phyloP scores from a whole-genome alignment of 2,113 vertebrate species.

The Callipepla squamata region DNA sequence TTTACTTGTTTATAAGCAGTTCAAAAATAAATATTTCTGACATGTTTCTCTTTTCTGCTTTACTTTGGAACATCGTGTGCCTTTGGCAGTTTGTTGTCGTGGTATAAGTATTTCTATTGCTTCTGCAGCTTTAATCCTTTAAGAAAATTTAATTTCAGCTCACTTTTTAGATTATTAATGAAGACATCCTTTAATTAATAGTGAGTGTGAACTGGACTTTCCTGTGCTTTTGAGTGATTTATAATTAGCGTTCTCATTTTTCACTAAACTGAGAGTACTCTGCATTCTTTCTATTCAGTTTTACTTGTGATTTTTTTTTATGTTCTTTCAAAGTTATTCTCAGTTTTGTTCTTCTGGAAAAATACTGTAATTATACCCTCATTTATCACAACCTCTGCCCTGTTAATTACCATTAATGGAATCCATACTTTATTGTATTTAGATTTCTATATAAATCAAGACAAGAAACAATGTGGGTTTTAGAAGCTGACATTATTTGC shows the following conservation, averaged over 20 bases:
- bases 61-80: constrained; percentile 50
- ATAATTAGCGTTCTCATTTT: constrained; percentile 7
- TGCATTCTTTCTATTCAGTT: constrained; percentile 13
- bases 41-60: constrained; percentile 31
- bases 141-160: constrained; percentile 54
- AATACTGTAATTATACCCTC: constrained; percentile 55
- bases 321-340: constrained; percentile 45
- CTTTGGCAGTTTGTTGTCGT: constrained; percentile 59
- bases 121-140: constrained; percentile 25
- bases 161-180: constrained; percentile 20
- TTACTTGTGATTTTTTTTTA: background rate
- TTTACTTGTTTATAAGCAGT: constrained; percentile 20
- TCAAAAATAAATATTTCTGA: constrained; percentile 52
- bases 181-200: constrained; percentile 29
- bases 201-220: constrained; percentile 14
- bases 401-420: constrained; percentile 51
- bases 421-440: constrained; percentile 31
- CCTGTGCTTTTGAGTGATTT: background rate
- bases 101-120: constrained; percentile 10
- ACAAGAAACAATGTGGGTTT: background rate
- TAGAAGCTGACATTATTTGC: constrained; percentile 2
- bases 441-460: constrained; percentile 24
- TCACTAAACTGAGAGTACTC: background rate
- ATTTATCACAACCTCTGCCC: constrained; percentile 30
- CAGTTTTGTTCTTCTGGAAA: constrained; percentile 25